Evolutionary conservation across 2,888 invertebrate genomes (phyloP).

Genomic region (Lycophotia porphyrea): DNA sequence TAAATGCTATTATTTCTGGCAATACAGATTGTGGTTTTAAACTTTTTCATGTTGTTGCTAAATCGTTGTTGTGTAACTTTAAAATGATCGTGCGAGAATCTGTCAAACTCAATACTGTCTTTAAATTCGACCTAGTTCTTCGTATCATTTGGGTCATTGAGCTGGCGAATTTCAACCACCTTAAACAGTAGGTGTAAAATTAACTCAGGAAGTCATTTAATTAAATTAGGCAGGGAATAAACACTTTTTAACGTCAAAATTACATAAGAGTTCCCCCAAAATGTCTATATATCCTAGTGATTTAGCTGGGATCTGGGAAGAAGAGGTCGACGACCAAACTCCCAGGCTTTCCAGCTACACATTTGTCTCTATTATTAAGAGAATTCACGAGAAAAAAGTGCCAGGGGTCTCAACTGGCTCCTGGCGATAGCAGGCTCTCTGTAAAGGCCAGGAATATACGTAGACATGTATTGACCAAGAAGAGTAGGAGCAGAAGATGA

Average conservation of each 20-base stretch:
- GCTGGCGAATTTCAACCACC: not conserved
- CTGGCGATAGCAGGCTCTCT: not conserved
- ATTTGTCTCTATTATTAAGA: not conserved
- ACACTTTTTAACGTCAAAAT: not conserved
- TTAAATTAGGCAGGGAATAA: not conserved
- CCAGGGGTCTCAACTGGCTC: not conserved
- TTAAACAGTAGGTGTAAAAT: not conserved
- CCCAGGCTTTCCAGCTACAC: not conserved
- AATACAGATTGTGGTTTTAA: constrained; percentile 4
- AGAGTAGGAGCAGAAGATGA: not conserved
- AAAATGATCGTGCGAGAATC: not conserved
- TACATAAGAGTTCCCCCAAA: not conserved
- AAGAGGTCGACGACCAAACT: not conserved
- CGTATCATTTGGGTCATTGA: not conserved
- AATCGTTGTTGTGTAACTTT: constrained; percentile 39
- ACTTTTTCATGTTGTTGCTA: constrained; percentile 23
- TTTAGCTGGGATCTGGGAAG: not conserved
- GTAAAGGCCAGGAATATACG: not conserved
- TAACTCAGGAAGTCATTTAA: not conserved
- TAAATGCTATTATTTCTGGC: not conserved
- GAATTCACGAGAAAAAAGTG: not conserved
- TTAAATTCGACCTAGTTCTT: constrained; percentile 32
- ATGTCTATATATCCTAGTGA: not conserved
- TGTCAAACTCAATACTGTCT: not conserved
- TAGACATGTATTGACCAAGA: not conserved